phyloP scores from a whole-genome alignment of 2,797 vertebrate genomes.

The Falco novaeseelandiae region DNA sequence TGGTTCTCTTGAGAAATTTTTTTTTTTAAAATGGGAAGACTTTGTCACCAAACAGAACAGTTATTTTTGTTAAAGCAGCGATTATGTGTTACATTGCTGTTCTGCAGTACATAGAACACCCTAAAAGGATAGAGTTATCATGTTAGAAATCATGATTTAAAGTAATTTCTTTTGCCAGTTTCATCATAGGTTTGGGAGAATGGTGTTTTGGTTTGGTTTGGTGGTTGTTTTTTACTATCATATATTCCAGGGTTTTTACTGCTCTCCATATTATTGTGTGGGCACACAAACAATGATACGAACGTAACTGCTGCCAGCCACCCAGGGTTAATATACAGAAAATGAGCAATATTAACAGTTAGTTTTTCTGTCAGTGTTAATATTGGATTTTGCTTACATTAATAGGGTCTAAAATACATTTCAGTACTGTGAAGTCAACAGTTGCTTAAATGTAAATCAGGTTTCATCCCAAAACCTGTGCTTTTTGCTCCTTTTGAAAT shows the following conservation, averaged over 20 bases:
- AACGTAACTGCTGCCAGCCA: not conserved
- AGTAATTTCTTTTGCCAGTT: not conserved
- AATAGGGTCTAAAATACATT: not conserved
- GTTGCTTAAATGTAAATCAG: not conserved
- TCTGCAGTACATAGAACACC: not conserved
- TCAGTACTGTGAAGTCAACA: not conserved
- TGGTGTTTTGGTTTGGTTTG: not conserved
- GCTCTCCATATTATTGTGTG: not conserved
- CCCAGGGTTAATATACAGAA: not conserved
- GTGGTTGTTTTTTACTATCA: not conserved
- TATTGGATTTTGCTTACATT: not conserved
- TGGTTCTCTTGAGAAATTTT: not conserved
- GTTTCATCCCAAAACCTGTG: not conserved
- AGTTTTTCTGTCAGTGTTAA: not conserved
- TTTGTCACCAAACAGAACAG: not conserved
- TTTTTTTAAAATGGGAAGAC: not conserved
- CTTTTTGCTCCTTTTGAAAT: not conserved
- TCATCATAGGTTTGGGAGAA: not conserved
- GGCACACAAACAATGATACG: not conserved
- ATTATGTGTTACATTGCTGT: not conserved
- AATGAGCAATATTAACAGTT: not conserved
- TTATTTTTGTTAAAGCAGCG: not conserved
- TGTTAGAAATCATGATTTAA: not conserved
- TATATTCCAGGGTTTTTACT: not conserved
- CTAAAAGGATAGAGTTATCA: not conserved